A percentile compares a stretch with the other conserved stretches of the same genome.
Conservation (phyloP, 2,113 vertebrate species). For the Vicugna pacos region DNA sequence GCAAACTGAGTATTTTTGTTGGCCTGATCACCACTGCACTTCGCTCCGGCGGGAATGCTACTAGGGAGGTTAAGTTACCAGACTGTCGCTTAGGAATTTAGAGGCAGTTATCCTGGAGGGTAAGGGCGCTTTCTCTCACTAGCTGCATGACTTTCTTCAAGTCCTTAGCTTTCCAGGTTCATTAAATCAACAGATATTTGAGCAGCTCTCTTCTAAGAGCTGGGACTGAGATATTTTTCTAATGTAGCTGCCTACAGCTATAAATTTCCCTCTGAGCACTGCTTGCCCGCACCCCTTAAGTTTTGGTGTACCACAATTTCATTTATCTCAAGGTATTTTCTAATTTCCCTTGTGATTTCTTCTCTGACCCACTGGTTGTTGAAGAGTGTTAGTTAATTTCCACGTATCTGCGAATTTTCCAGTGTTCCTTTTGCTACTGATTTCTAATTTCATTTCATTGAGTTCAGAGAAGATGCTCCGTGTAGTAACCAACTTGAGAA, state of each 20-base stretch:
- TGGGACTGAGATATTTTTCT: not conserved
- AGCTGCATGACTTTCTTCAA: not conserved
- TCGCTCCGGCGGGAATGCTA: not conserved
- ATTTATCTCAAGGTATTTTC: not conserved
- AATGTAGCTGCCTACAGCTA: not conserved
- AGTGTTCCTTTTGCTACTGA: not conserved
- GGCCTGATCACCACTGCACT: not conserved
- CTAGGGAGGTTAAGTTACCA: not conserved
- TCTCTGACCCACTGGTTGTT: not conserved
- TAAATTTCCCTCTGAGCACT: not conserved
- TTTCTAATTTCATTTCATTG: not conserved
- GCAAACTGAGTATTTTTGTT: not conserved
- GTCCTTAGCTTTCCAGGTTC: not conserved
- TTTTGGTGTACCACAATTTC: not conserved
- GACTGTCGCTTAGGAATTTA: not conserved
- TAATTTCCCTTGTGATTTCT: not conserved
- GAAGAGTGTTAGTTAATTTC: not conserved
- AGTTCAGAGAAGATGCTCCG: not conserved
- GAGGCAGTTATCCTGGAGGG: not conserved
- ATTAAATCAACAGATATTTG: not conserved
- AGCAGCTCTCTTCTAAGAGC: not conserved
- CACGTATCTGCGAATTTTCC: not conserved
- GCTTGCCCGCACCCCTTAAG: not conserved
- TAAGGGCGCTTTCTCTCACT: not conserved
- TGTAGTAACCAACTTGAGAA: not conserved